Percentiles rank a stretch among this genome's conserved stretches.
These are phyloP conservation scores for Marcusenius ussheri DNA, from an alignment of 2,113 vertebrate genomes.

Conservation along the genomic window DNA sequence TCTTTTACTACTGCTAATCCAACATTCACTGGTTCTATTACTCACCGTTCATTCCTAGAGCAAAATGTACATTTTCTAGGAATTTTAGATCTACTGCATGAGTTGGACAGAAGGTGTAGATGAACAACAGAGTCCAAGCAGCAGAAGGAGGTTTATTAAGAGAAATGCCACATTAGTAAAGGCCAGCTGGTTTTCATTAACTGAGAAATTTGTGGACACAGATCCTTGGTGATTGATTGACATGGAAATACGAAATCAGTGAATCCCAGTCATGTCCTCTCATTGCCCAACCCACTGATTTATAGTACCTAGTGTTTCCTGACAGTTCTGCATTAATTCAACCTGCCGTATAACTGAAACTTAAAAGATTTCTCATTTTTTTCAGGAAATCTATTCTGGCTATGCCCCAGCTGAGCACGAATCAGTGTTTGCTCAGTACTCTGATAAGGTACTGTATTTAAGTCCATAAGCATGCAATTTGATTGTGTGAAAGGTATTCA, in stretches of 20 bases:
- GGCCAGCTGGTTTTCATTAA: neutral
- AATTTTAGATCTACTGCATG: neutral
- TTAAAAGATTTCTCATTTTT: neutral
- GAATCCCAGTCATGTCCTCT: neutral
- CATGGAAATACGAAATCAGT: neutral
- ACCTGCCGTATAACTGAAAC: neutral
- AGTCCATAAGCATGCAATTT: neutral
- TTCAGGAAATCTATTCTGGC: neutral
- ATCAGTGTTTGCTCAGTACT: constrained; percentile 38
- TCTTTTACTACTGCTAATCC: neutral
- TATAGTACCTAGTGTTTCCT: neutral
- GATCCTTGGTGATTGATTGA: neutral
- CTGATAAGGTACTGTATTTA: constrained; percentile 45
- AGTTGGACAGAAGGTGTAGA: neutral
- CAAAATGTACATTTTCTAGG: neutral
- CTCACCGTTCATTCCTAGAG: neutral
- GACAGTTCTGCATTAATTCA: neutral
- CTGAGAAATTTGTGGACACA: neutral
- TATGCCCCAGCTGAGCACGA: constrained; percentile 6
- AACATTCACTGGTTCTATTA: neutral
- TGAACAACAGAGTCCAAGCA: neutral
- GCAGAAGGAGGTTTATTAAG: neutral
- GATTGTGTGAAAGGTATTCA: neutral
- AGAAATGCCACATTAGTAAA: neutral
- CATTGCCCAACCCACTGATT: neutral